These are phyloP conservation scores for Falco concolor DNA, from an alignment of 2,797 vertebrate species.

Conservation along the genomic window DNA sequence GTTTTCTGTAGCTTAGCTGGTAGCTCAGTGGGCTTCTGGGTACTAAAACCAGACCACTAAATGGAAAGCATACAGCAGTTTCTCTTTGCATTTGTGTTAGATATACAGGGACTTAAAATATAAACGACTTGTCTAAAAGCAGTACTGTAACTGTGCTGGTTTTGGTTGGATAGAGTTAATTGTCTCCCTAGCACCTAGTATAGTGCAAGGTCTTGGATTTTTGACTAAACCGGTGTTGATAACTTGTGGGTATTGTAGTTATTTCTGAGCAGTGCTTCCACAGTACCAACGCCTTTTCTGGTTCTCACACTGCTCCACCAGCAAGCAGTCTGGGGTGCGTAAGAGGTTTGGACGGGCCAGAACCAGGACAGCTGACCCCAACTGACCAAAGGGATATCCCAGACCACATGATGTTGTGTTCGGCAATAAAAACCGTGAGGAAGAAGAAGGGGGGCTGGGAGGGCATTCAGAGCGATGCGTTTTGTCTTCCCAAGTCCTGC, in stretches of 20 bases:
- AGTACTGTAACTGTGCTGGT: background rate
- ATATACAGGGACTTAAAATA: background rate
- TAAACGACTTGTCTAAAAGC: background rate
- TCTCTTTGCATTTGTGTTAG: background rate
- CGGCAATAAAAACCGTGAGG: background rate
- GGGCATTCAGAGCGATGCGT: rapidly evolving
- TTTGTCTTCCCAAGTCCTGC: background rate
- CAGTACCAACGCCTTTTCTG: background rate
- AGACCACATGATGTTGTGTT: background rate
- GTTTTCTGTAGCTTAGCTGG: background rate
- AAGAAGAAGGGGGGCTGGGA: background rate
- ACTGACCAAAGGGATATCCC: background rate
- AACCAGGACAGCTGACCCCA: background rate
- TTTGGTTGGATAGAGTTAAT: background rate
- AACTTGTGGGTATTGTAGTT: background rate
- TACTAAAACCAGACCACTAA: background rate
- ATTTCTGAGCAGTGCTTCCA: background rate
- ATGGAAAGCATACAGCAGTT: background rate
- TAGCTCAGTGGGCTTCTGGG: background rate
- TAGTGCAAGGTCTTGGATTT: background rate
- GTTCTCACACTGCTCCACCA: rapidly evolving
- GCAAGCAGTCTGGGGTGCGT: rapidly evolving
- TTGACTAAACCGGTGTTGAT: background rate
- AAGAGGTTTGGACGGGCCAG: background rate
- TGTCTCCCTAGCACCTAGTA: background rate